Evolutionary conservation across 2,113 vertebrate species (phyloP).

Genomic region (Sula dactylatra): DNA sequence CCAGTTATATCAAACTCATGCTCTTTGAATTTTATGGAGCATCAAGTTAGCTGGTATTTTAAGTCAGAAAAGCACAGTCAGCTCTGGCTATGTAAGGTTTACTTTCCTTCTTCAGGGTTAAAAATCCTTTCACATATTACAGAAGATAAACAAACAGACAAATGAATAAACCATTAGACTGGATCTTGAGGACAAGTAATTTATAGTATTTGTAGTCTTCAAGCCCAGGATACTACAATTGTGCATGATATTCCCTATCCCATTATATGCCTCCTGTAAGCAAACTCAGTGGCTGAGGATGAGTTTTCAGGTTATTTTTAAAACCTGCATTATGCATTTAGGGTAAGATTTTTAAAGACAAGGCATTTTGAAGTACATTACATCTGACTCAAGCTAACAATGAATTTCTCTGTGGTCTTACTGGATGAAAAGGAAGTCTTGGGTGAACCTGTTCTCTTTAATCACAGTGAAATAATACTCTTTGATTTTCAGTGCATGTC

Average conservation of each 20-base stretch:
- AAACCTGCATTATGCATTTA: constrained; percentile 39
- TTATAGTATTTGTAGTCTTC: neutral
- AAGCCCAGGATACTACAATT: neutral
- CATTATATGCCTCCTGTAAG: neutral
- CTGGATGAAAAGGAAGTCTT: constrained; percentile 41
- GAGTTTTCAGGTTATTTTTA: constrained; percentile 20
- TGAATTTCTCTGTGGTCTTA: constrained; percentile 55
- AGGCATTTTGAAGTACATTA: constrained; percentile 48
- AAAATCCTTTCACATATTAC: neutral
- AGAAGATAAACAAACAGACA: neutral
- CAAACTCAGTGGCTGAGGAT: neutral
- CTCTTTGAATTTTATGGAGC: neutral
- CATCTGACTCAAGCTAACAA: constrained; percentile 37
- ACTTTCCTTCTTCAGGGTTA: neutral
- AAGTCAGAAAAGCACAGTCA: neutral
- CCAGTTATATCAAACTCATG: neutral
- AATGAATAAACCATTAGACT: neutral
- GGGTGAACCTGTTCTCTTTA: constrained; percentile 55
- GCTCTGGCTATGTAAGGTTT: neutral
- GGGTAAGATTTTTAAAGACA: constrained; percentile 36
- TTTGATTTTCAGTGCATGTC: constrained; percentile 66
- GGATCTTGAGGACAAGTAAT: neutral
- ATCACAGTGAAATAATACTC: constrained; percentile 55
- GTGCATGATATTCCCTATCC: neutral
- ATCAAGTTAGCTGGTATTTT: neutral